These are phyloP conservation scores for Geotrypetes seraphini DNA, from an alignment of 2,797 vertebrate genomes.

Conservation along the genomic window DNA sequence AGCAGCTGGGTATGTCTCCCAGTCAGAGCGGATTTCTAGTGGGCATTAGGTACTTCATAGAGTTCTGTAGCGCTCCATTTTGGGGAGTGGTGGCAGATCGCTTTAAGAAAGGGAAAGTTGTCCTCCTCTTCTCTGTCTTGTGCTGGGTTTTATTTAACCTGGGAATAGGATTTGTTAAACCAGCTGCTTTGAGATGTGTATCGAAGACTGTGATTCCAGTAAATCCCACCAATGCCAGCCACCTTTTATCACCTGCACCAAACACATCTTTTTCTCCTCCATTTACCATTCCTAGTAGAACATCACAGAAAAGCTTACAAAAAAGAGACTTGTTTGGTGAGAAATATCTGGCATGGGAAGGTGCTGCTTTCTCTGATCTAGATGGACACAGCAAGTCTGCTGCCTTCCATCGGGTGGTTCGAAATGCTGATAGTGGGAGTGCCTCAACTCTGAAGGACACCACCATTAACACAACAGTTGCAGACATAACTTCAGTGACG, in stretches of 20 bases:
- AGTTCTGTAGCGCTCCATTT: slow-evolving; percentile 96
- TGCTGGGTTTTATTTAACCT: slow-evolving; percentile 93
- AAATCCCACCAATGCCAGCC: slow-evolving; percentile 48
- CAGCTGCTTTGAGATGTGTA: slow-evolving; percentile 72
- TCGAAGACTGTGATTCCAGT: slow-evolving; percentile 41
- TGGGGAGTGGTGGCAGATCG: slow-evolving; percentile 95
- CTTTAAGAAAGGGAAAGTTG: slow-evolving; percentile 81
- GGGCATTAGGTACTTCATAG: slow-evolving; percentile 94
- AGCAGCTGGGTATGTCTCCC: slow-evolving; percentile 87
- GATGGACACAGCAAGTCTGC: not conserved
- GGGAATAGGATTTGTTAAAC: slow-evolving; percentile 85
- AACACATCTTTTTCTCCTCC: slow-evolving; percentile 9
- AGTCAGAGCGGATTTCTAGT: slow-evolving; percentile 86
- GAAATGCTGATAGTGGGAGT: slow-evolving; percentile 13
- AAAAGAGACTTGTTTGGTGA: slow-evolving; percentile 33
- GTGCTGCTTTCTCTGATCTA: not conserved
- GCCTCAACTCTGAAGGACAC: not conserved
- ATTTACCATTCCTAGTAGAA: not conserved
- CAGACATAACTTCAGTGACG: slow-evolving; percentile 8
- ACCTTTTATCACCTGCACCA: slow-evolving; percentile 9
- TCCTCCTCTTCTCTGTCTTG: slow-evolving; percentile 86
- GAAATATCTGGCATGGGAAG: not conserved
- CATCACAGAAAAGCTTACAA: slow-evolving; percentile 8
- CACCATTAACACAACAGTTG: not conserved
- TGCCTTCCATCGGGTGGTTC: not conserved